Evolutionary conservation across 1,140 invertebrate genomes (phyloP), one percentile per base, ranked within the genome.

Genomic region (Heliconius hewitsoni): DNA sequence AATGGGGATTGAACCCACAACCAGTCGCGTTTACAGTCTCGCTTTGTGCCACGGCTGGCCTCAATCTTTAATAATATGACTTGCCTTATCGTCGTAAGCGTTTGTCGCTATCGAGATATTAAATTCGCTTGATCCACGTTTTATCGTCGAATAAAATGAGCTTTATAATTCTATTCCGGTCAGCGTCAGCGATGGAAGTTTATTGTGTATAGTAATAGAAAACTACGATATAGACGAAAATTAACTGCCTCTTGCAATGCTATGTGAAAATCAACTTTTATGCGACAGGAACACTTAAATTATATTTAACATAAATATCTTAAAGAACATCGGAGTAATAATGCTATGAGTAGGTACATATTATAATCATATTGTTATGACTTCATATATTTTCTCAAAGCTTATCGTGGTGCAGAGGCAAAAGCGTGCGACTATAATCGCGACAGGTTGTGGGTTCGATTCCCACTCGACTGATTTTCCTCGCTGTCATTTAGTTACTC

Each of bases 21-120:
- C 11, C 42, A 13, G 1, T 42, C 11, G 11, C 42, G 3, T 42
- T 37, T 37, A 37, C 34, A 37, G 0, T 37, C 34, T 6, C 34
- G 6, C 34, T 37, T 37, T 6, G 34, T 5, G 34, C 34, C 34
- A 13, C 42, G 13, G 1, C 3, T 46, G 13, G 42, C 1, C 42
- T 46, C 13, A 46, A 46, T 46, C 42, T 83, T 83, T 83, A 80
- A 71, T 72, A 76, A 57, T 78, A 46, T 71, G 19, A 18, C 23
- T 75, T 50, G 39, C 37, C 46, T 42, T 73, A 52, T 78, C 70
- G 23, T 76, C 76, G 73, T 71, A 76, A 80, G 46, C 30, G 78
- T 75, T 50, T 75, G 70, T 73, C 46, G 42, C 42, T 77, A 55
- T 77, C 11, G 75, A 9, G 55, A 75, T 39, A 23, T 50, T 76